Evolutionary conservation across 2,888 invertebrate species (phyloP), one percentile per base, ranked within the genome.

Genomic region (Eilema caniola): DNA sequence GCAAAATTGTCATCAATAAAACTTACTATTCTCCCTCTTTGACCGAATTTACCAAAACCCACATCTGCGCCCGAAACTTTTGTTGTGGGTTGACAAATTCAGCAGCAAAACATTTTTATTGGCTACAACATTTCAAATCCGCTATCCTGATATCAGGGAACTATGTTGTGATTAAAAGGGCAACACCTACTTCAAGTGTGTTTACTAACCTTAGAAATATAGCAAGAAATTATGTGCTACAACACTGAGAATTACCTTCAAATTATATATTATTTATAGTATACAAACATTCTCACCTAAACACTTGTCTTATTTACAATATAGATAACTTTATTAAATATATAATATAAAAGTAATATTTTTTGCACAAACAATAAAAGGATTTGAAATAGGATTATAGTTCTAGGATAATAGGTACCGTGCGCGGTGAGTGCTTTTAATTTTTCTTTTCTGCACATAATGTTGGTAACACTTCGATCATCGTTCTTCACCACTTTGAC

Each of bases 1-100:
- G 76, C 87, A 85, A 86, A 89, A 88, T 88, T 88, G 90, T 90
- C 92, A 89, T 91, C 91, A 89, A 91, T 91, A 90, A 88, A 89
- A 88, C 80, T 89, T 90, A 89, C 89, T 88, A 87, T 83, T 77
- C 79, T 74, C 78, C 79, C 81, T 78, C 75, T 82, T 82, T 84
- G 84, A 81, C 84, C 83, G 80, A 86, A 77, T 87, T 86, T 83
- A 82, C 85, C 83, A 84, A 82, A 85, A 86, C 80, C 79, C 77
- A 82, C 85, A 86, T 87, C 83, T 87, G 84, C 76, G 78, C 76
- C 73, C 67, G 53, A 68, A 84, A 82, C 76, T 82, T 85, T 77
- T 76, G 76, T 74, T 74, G 72, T 73, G 67, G 71, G 69, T 76
- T 78, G 80, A 82, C 81, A 81, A 81, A 81, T 77, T 77, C 73